phyloP scores from a whole-genome alignment of 2,113 vertebrate species.

The Zingel zingel region DNA sequence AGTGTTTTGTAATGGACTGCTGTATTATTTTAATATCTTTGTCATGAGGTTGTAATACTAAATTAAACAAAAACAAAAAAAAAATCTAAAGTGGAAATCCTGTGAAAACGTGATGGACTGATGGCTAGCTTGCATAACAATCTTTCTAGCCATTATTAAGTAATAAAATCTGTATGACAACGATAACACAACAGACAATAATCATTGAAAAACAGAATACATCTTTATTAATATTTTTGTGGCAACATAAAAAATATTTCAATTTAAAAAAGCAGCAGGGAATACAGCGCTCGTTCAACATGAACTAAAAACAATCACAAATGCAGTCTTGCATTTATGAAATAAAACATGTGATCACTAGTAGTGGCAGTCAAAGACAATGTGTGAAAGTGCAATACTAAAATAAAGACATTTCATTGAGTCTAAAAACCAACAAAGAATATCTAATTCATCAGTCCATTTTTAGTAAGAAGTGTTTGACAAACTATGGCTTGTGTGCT shows the following conservation, averaged over 20 bases:
- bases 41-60: too few species aligned
- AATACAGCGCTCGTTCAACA: constrained; percentile 75
- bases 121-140: too few species aligned
- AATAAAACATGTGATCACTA: constrained; percentile 57
- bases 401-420: constrained; percentile 37
- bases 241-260: constrained; percentile 59
- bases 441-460: neutral
- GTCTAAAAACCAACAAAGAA: constrained; percentile 25
- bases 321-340: constrained; percentile 73
- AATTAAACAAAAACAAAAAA: too few species aligned
- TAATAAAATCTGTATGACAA: neutral
- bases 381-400: constrained; percentile 66
- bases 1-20: too few species aligned
- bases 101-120: too few species aligned
- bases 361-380: constrained; percentile 63
- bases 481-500: constrained; percentile 2
- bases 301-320: constrained; percentile 82
- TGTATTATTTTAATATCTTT: too few species aligned
- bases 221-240: constrained; percentile 70
- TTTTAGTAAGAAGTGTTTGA: constrained; percentile 2
- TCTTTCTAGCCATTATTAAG: too few species aligned
- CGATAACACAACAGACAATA: neutral
- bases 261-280: constrained; percentile 73
- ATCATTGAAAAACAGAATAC: constrained; percentile 27
- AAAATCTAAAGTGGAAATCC: too few species aligned